A percentile compares a stretch with the other conserved stretches of the same genome.
These are phyloP conservation scores for Amphiduros pacificus DNA, from an alignment of 2,888 invertebrate genomes.

Conservation along the genomic window DNA sequence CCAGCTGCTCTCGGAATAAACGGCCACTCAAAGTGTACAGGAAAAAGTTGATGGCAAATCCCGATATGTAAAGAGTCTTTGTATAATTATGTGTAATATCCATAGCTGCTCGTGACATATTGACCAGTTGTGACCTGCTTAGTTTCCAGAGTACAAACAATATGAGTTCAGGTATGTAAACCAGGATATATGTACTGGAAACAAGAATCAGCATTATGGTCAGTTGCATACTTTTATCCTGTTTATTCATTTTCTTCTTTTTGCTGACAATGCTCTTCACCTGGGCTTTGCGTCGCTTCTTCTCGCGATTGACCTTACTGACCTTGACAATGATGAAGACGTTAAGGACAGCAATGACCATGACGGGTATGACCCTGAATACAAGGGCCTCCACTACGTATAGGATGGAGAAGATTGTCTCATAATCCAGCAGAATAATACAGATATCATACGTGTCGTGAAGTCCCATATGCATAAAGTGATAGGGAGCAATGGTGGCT, in stretches of 20 bases:
- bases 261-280: background rate
- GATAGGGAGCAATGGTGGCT: constrained; percentile 29
- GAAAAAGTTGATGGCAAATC: constrained; percentile 37
- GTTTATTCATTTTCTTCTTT: constrained; percentile 9
- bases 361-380: constrained; percentile 31
- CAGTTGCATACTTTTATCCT: constrained; percentile 29
- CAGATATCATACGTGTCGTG: constrained; percentile 21
- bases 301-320: constrained; percentile 6
- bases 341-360: constrained; percentile 33
- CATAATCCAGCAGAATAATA: constrained; percentile 16
- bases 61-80: constrained; percentile 29
- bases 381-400: constrained; percentile 28
- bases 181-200: constrained; percentile 33
- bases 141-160: constrained; percentile 27
- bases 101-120: constrained; percentile 1
- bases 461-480: constrained; percentile 26
- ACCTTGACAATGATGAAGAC: constrained; percentile 33
- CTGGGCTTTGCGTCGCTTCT: constrained; percentile 6
- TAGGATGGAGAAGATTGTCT: constrained; percentile 20
- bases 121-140: constrained; percentile 6
- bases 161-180: constrained; percentile 30
- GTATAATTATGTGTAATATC: constrained; percentile 28
- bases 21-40: constrained; percentile 35
- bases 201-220: constrained; percentile 36
- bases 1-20: constrained; percentile 34